These are phyloP conservation scores for Pachycephus smyrnensis DNA, from an alignment of 2,888 invertebrate genomes.

Conservation along the genomic window DNA sequence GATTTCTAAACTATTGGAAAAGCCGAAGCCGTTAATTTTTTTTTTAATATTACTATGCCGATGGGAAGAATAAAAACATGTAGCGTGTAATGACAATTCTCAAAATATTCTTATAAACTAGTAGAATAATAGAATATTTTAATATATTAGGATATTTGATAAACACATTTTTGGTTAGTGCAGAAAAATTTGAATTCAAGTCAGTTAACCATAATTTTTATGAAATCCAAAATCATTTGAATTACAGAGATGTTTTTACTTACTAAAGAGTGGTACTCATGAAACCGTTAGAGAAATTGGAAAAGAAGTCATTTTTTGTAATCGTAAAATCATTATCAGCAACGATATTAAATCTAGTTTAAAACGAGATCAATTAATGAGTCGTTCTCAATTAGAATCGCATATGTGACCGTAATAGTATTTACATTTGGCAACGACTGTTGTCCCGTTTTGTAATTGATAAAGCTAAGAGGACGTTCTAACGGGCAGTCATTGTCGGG, in stretches of 20 bases:
- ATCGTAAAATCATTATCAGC: neutral
- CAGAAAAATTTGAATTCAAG: neutral
- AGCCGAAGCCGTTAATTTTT: neutral
- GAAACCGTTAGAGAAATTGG: neutral
- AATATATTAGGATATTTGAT: neutral
- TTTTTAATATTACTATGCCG: neutral
- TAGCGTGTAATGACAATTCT: neutral
- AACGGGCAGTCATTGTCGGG: neutral
- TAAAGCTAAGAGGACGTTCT: neutral
- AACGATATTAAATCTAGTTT: slow-evolving; percentile 23
- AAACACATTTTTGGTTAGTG: neutral
- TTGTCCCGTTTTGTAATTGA: neutral
- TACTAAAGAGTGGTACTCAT: neutral
- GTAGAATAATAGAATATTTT: too few relatives aligned
- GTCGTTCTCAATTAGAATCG: neutral
- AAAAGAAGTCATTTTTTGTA: neutral
- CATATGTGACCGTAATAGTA: neutral
- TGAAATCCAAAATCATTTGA: neutral
- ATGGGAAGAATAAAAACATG: neutral
- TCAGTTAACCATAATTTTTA: neutral
- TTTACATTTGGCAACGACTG: neutral
- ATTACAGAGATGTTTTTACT: neutral
- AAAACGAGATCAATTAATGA: slow-evolving; percentile 20
- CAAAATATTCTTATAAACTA: too few relatives aligned
- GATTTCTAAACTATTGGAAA: neutral